Base-by-base conservation (phyloP, 2,113 vertebrate species). In the Vimba vimba region DNA sequence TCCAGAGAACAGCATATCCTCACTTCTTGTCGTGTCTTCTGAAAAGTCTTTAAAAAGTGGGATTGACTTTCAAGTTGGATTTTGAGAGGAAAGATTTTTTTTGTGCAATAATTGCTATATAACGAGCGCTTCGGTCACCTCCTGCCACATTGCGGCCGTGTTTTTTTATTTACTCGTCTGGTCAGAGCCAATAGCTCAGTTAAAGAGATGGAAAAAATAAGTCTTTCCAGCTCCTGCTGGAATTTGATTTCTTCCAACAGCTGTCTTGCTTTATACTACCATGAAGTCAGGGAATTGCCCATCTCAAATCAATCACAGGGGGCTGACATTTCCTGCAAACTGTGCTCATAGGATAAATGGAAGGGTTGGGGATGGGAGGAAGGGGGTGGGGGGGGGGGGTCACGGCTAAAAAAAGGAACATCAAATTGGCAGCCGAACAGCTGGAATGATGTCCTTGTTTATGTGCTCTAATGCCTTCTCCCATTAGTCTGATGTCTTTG, bases 251-350 rank as follows among this genome's bases (percentile, higher is more conserved):
- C 93, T 94, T 90, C 93, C 93, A 96, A 93, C 96, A 97, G 96
- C 96, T 97, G 97, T 95, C 95, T 96, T 92, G 91, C 93, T 96
- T 97, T 96, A 96, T 94, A 94, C 93, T 95, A 96, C 95, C 94
- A 95, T 95, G 95, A 96, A 96, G 95, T 96, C 95, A 94, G 92
- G 91, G 93, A 95, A 93, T 95, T 86, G 88, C 92, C 95, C 94
- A 92, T 96, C 94, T 95, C 94, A 93, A 92, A 97, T 97, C 96
- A 94, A 96, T 97, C 96, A 96, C 33, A 0, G 45, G 4, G 0
- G 21, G 68, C 88, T 93, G 96, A 97, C 94, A 2, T 95, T 97
- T 97, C 95, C 95, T 97, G 93, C 95, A 96, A 96, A 95, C 95
- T 93, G 91, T 94, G 94, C 94, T 93, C 88, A 85, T 87, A 93